Evolutionary conservation across 2,797 vertebrate genomes (phyloP).

Genomic region (Corythornis leucogaster): DNA sequence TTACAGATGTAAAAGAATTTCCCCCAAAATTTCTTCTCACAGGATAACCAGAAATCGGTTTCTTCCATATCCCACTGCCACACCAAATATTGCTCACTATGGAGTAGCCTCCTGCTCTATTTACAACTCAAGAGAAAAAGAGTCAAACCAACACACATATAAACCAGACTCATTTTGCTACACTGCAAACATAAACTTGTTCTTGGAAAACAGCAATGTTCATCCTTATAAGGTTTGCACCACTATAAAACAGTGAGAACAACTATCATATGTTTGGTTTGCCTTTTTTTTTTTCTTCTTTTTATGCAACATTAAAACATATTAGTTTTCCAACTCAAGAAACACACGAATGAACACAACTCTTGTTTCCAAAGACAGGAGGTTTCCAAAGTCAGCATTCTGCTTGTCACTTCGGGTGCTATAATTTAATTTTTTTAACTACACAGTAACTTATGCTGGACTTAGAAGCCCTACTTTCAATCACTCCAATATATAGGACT

Average conservation of each 20-base stretch:
- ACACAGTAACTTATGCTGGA: not conserved
- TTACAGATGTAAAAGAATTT: not conserved
- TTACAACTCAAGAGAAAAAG: rapidly evolving
- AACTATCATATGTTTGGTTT: not conserved
- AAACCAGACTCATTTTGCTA: not conserved
- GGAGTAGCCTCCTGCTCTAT: not conserved
- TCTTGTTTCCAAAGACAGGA: not conserved
- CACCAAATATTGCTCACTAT: not conserved
- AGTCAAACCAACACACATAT: not conserved
- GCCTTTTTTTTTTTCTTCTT: not conserved
- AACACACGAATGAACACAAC: not conserved
- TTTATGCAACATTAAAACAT: not conserved
- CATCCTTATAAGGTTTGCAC: not conserved
- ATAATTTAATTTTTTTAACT: not conserved
- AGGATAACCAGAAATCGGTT: not conserved
- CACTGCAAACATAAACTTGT: not conserved
- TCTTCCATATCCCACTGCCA: not conserved
- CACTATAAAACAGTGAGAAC: no score
- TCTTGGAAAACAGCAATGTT: not conserved
- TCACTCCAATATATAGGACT: not conserved
- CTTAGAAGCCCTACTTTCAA: not conserved
- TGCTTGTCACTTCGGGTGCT: not conserved
- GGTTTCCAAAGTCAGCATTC: not conserved
- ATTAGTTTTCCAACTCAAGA: not conserved
- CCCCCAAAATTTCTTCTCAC: not conserved